Conservation (phyloP, 2,888 invertebrate genomes). For the Agriopis marginaria region DNA sequence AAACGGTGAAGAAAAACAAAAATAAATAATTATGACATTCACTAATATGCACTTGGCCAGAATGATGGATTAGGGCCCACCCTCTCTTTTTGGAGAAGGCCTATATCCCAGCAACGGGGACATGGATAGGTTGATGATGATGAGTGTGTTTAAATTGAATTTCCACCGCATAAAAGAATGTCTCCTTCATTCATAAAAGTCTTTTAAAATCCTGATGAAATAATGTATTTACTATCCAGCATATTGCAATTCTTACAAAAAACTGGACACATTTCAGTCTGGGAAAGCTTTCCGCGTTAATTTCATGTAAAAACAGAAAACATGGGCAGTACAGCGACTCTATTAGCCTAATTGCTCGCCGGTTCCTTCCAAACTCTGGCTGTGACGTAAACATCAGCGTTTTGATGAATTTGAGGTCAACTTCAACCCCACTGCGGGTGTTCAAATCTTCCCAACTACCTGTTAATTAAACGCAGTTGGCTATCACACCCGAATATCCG, state of each 20-base stretch:
- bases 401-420: slow-evolving; percentile 51
- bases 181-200: too few relatives aligned
- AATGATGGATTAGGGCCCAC: too few relatives aligned
- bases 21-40: too few relatives aligned
- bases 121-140: too few relatives aligned
- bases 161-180: too few relatives aligned
- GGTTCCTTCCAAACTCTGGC: slow-evolving; percentile 44
- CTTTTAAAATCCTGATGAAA: background rate
- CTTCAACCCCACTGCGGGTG: slow-evolving; percentile 44
- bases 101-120: too few relatives aligned
- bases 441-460: slow-evolving; percentile 54
- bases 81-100: too few relatives aligned
- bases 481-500: slow-evolving; percentile 41
- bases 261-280: background rate
- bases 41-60: too few relatives aligned
- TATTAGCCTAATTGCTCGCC: slow-evolving; percentile 15
- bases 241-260: slow-evolving; percentile 6
- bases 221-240: background rate
- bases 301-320: slow-evolving; percentile 21
- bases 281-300: slow-evolving; percentile 13
- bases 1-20: too few relatives aligned
- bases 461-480: slow-evolving; percentile 56
- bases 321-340: slow-evolving; percentile 22
- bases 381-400: slow-evolving; percentile 54
- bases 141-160: too few relatives aligned